Evolutionary conservation across 2,797 vertebrate species (phyloP).

Genomic region (Syndactyla subalaris): DNA sequence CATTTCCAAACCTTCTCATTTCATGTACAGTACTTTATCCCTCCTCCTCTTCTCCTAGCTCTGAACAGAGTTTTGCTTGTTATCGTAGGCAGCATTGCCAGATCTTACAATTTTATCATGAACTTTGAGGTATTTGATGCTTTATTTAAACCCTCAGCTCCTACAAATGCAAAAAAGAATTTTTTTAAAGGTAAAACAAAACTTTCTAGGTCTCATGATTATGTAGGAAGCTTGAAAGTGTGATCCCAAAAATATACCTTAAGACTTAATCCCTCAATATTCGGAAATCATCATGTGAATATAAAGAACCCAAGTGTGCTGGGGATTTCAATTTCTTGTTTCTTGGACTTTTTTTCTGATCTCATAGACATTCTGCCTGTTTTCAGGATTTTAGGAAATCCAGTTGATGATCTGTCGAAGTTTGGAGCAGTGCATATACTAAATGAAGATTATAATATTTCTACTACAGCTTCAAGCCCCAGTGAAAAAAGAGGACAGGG

Average conservation of each 20-base stretch:
- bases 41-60: neutral
- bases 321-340: neutral
- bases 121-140: conserved; percentile 21
- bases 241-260: conserved; percentile 1
- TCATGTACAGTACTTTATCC: neutral
- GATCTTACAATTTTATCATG: neutral
- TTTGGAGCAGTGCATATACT: neutral
- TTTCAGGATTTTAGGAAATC: neutral
- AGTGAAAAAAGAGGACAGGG: neutral
- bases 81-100: neutral
- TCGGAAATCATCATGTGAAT: neutral
- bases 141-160: conserved; percentile 39
- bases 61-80: neutral
- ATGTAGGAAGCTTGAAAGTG: conserved; percentile 21
- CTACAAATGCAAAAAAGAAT: neutral
- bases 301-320: neutral
- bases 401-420: neutral
- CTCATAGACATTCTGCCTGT: neutral
- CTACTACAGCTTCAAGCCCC: neutral
- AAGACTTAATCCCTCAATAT: neutral
- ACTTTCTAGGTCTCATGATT: conserved; percentile 20
- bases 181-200: conserved; percentile 23
- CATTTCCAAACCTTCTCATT: neutral
- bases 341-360: neutral
- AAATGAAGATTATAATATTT: neutral